Conservation (phyloP, 2,113 vertebrate genomes). For the Coptodon bakossiorum region DNA sequence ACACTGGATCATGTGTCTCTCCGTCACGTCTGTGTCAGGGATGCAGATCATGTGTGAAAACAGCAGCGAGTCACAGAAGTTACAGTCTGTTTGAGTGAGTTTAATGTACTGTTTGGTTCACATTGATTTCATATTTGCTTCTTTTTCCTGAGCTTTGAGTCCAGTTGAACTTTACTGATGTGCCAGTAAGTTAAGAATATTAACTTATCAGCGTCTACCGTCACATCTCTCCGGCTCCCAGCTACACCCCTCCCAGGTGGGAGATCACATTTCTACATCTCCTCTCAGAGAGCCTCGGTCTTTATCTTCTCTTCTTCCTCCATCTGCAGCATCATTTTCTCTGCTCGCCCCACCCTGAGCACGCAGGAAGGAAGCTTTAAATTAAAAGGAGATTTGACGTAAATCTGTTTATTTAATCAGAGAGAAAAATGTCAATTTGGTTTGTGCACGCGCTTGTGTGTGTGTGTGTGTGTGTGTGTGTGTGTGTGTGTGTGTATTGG, state of each 20-base stretch:
- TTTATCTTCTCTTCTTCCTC: background rate
- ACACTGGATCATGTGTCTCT: background rate
- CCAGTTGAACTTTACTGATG: background rate
- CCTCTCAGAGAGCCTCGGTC: background rate
- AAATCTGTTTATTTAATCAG: constrained; percentile 35
- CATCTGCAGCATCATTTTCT: background rate
- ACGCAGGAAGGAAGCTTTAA: constrained; percentile 14
- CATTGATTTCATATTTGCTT: background rate
- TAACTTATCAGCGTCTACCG: background rate
- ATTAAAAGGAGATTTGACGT: constrained; percentile 21
- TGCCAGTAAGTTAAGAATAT: background rate
- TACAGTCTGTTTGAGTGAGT: background rate
- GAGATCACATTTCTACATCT: constrained; percentile 9
- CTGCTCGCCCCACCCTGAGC: background rate
- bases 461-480: background rate
- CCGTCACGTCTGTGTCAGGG: background rate
- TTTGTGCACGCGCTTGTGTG: background rate
- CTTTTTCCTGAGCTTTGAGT: background rate
- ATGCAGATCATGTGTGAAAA: background rate
- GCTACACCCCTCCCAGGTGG: constrained; percentile 15
- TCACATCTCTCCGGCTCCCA: background rate
- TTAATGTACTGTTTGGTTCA: background rate
- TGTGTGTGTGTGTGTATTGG: background rate
- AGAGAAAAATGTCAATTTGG: constrained; percentile 11
- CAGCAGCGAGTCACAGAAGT: background rate